These are phyloP conservation scores for Pachyseris speciosa DNA, from an alignment of 64 coral and sea anemone genomes.

Conservation along the genomic window DNA sequence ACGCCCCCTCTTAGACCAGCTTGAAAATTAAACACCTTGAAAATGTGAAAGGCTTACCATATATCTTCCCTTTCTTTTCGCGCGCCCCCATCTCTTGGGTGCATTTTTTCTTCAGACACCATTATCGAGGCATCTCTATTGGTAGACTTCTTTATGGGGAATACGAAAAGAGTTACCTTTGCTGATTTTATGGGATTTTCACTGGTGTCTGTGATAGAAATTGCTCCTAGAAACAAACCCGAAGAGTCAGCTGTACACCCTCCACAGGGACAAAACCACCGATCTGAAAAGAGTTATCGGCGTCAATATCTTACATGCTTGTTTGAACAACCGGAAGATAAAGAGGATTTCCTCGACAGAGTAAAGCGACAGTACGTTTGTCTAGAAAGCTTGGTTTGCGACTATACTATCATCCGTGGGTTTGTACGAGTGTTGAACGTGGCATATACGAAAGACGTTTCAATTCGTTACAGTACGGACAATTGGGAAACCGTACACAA, in stretches of 20 bases:
- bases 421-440: constrained; percentile 63
- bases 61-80: no score
- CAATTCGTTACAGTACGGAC: constrained; percentile 34
- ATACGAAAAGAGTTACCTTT: constrained; percentile 78
- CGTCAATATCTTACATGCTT: not conserved
- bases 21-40: not conserved
- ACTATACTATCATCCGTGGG: constrained; percentile 21
- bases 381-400: constrained; percentile 45
- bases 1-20: not conserved
- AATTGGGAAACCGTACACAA: constrained; percentile 34
- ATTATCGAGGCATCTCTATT: no score
- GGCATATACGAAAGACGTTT: constrained; percentile 49
- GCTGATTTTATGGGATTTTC: constrained; percentile 75
- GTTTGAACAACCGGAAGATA: constrained; percentile 8
- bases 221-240: constrained; percentile 69
- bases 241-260: no score
- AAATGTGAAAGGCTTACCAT: not conserved
- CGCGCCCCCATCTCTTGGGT: no score
- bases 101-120: no score
- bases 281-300: not conserved
- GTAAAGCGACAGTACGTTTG: constrained; percentile 29
- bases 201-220: constrained; percentile 64
- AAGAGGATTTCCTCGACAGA: not conserved
- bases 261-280: constrained; percentile 1
- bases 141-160: not conserved